Conservation (phyloP, 1,140 invertebrate species). For the Acromyrmex echinatior region DNA sequence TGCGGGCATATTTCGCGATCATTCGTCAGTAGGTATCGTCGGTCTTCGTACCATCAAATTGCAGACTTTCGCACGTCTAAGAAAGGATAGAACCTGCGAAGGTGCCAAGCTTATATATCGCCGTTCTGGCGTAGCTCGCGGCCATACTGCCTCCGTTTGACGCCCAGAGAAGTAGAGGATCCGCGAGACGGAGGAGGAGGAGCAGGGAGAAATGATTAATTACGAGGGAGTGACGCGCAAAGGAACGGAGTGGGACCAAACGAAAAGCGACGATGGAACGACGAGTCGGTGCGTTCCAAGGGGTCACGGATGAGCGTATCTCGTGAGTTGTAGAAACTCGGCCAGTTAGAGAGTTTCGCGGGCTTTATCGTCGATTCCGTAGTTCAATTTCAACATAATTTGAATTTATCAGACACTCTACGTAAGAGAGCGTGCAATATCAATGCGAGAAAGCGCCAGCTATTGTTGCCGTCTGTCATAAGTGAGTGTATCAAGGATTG, state of each 20-base stretch:
- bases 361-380: constrained; percentile 10
- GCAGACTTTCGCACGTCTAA: constrained; percentile 14
- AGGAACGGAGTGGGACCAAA: constrained; percentile 67
- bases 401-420: not conserved
- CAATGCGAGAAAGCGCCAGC: not conserved
- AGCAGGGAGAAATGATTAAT: constrained; percentile 85
- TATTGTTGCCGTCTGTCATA: not conserved
- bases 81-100: constrained; percentile 25
- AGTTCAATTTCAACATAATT: constrained; percentile 9
- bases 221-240: constrained; percentile 84
- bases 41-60: constrained; percentile 6
- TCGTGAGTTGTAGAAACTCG: constrained; percentile 48
- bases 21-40: not conserved
- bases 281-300: constrained; percentile 45
- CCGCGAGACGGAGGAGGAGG: constrained; percentile 57
- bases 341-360: constrained; percentile 24
- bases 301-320: constrained; percentile 32
- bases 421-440: not conserved
- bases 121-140: constrained; percentile 69
- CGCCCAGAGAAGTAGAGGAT: constrained; percentile 73
- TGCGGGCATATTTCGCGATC: not conserved
- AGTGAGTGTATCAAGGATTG: not conserved
- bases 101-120: constrained; percentile 28
- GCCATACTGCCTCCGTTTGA: constrained; percentile 83
- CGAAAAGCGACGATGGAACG: constrained; percentile 54